These are phyloP conservation scores for Python bivittatus DNA, from an alignment of 2,113 vertebrate genomes.

Conservation along the genomic window DNA sequence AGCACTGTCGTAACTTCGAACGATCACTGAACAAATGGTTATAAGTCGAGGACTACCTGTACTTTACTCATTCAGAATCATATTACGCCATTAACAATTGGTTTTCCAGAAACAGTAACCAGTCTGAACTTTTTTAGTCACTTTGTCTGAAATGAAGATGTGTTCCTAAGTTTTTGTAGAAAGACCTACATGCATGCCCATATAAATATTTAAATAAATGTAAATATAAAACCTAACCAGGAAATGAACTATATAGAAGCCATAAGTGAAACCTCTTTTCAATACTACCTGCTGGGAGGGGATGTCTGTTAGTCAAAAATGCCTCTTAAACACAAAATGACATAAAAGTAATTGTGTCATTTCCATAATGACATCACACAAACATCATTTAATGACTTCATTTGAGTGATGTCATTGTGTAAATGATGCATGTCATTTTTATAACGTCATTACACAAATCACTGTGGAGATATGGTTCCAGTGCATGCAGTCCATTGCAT, in stretches of 20 bases:
- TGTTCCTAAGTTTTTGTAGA: background rate
- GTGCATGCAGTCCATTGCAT: background rate
- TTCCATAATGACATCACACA: background rate
- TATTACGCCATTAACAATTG: background rate
- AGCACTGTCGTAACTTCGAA: too few relatives aligned
- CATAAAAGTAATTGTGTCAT: background rate
- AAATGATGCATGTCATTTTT: background rate
- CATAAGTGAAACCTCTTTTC: background rate
- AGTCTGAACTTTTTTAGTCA: background rate
- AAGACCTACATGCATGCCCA: background rate
- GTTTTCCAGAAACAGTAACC: background rate
- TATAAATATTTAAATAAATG: background rate
- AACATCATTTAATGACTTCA: background rate
- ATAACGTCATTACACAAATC: background rate
- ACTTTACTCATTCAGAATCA: background rate
- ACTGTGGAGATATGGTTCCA: background rate
- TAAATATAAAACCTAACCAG: background rate
- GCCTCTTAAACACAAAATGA: background rate
- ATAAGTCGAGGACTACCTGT: too few relatives aligned
- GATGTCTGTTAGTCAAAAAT: background rate
- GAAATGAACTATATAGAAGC: background rate
- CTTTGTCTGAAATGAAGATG: too few relatives aligned
- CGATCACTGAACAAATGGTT: too few relatives aligned
- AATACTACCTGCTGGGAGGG: background rate
- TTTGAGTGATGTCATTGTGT: background rate